Evolutionary conservation across 2,888 invertebrate genomes (phyloP), one percentile per base, ranked within the genome.

Genomic region (Athalia cordata): DNA sequence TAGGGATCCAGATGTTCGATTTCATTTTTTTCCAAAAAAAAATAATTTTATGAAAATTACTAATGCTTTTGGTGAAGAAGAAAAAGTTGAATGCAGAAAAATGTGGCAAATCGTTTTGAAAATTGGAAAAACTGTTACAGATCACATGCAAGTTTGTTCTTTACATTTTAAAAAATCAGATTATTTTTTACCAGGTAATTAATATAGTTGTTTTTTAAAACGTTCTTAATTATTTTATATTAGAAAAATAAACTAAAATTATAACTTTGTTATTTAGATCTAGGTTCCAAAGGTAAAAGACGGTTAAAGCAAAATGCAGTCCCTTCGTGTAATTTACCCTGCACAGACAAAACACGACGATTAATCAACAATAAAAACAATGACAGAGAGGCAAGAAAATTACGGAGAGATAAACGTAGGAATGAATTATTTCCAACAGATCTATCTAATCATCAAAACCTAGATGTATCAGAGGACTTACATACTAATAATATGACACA

Each of bases 111-210:
- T 15, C 61, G 68, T 66, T 15, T 50, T 77, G 62, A 76, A 61
- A 64, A 76, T 52, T 15, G 61, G 68, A 2, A 80, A 15, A 15
- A 29, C n/a, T 9, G 77, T 77, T 4, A 77, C 77, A 7, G 55
- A 72, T 3, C 55, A 66, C 29, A 79, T 67, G 49, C 66, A 77
- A 49, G 62, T 79, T 8, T 79, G 79, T 45, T 81, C 81, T 50
- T 62, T 81, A 78, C 81, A 75, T 70, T 80, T 80, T 47, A 78
- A 47, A 65, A 29, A 57, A 52, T 49, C 29, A 5, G 80, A 78
- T 78, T 79, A 80, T 43, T 15, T 65, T 47, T 8, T 79, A 29
- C 72, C 80, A 11, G 74, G 81, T 80, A 59, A 80, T 65, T 67
- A 29, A 47, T 15, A 68, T 47, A 29, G 13, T n/a, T 67, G n/a